Conservation (phyloP, 1,140 invertebrate genomes). For the Heliconius hermathena region DNA sequence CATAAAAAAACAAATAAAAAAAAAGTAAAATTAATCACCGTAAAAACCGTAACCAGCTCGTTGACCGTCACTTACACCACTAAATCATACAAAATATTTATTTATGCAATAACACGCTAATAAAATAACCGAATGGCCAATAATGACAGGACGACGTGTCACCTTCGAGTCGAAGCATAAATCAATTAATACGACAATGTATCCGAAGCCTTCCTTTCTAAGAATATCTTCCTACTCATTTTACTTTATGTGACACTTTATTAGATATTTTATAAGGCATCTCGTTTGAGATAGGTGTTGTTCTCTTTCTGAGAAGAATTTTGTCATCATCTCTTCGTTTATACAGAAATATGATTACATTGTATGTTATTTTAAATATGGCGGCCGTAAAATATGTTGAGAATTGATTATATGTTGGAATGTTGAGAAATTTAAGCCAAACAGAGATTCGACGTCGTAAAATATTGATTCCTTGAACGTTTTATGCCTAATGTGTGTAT, state of each 20-base stretch:
- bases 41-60: not conserved
- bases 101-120: slow-evolving; percentile 10
- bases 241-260: slow-evolving; percentile 68
- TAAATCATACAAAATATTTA: slow-evolving; percentile 18
- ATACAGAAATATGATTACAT: slow-evolving; percentile 50
- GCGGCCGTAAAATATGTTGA: slow-evolving; percentile 36
- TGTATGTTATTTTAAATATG: slow-evolving; percentile 47
- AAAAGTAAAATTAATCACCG: not conserved
- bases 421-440: slow-evolving; percentile 29
- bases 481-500: not conserved
- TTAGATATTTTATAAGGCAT: slow-evolving; percentile 57
- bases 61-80: not conserved
- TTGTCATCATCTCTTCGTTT: slow-evolving; percentile 53
- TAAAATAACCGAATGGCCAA: not conserved
- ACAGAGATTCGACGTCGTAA: slow-evolving; percentile 33
- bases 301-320: slow-evolving; percentile 60
- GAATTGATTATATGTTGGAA: slow-evolving; percentile 32
- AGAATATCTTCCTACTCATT: slow-evolving; percentile 47
- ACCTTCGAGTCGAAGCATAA: slow-evolving; percentile 37
- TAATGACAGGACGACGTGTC: slow-evolving; percentile 41
- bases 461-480: slow-evolving; percentile 3
- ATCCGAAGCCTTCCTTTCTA: slow-evolving; percentile 46
- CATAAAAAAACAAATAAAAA: not conserved
- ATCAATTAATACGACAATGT: slow-evolving; percentile 50
- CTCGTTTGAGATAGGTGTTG: slow-evolving; percentile 50